A percentile compares a stretch with the other conserved stretches of the same genome.
Evolutionary conservation across 1,140 invertebrate genomes (phyloP).

Genomic region (Oryctes rhinoceros): DNA sequence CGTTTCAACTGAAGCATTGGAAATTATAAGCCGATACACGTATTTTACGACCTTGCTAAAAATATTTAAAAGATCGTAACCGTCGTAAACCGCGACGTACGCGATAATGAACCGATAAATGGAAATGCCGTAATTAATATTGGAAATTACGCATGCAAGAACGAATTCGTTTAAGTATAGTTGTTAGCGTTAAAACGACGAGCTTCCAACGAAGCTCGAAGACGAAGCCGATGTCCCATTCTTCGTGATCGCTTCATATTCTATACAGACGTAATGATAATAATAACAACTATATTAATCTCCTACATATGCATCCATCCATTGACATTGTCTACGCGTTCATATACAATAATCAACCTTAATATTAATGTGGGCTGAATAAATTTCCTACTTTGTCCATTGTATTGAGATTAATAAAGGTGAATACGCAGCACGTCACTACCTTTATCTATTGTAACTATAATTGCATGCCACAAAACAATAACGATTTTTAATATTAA

Average conservation of each 20-base stretch:
- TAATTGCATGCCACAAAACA: slow-evolving; percentile 18
- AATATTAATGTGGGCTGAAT: slow-evolving; percentile 11
- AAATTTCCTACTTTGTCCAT: slow-evolving; percentile 22
- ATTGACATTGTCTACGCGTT: neutral
- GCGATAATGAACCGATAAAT: slow-evolving; percentile 3
- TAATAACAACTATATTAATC: slow-evolving; percentile 20
- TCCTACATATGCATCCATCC: neutral
- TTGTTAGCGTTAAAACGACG: neutral
- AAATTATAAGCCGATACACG: neutral
- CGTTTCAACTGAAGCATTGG: neutral
- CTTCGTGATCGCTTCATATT: neutral
- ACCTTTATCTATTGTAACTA: slow-evolving; percentile 12
- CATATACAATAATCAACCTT: slow-evolving; percentile 2
- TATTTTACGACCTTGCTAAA: slow-evolving; percentile 14
- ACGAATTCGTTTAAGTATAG: neutral
- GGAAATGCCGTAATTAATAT: neutral
- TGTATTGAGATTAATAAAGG: slow-evolving; percentile 15
- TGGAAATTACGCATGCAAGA: neutral
- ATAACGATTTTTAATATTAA: slow-evolving; percentile 23
- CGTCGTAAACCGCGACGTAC: neutral
- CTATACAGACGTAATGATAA: neutral
- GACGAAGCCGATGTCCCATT: neutral
- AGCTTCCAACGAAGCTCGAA: neutral
- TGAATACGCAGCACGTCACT: neutral
- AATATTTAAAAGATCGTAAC: neutral